Evolutionary conservation across 1,140 invertebrate species (phyloP).

Genomic region (Eciton burchellii): DNA sequence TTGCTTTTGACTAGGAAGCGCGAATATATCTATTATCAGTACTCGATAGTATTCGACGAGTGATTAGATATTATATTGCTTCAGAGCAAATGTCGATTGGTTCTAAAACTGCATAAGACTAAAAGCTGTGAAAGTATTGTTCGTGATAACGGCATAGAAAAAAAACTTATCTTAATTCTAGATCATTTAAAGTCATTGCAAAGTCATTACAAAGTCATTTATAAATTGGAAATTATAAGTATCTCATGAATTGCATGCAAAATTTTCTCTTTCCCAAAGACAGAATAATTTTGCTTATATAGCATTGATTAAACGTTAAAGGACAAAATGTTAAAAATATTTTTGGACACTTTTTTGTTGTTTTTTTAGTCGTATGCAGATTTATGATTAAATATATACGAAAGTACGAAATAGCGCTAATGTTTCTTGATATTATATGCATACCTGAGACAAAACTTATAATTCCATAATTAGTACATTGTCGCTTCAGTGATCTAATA

Average conservation of each 20-base stretch:
- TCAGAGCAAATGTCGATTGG: conserved; percentile 22
- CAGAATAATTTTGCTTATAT: neutral
- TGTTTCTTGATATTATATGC: conserved; percentile 76
- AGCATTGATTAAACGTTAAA: neutral
- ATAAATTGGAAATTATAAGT: no score
- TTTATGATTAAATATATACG: conserved; percentile 54
- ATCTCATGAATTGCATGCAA: no score
- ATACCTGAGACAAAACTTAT: conserved; percentile 58
- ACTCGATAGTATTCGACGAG: conserved; percentile 77
- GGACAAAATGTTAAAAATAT: no score
- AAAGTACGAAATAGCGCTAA: conserved; percentile 67
- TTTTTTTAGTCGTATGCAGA: conserved; percentile 44
- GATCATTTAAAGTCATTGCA: no score
- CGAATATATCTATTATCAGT: conserved; percentile 72
- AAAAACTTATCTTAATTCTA: no score
- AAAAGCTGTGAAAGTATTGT: neutral
- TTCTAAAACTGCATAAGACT: conserved; percentile 39
- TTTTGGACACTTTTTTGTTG: conserved; percentile 16
- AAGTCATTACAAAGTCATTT: no score
- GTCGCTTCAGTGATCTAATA: conserved; percentile 59
- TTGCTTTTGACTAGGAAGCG: conserved; percentile 76
- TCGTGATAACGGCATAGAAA: neutral
- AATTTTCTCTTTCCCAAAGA: neutral
- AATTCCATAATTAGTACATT: conserved; percentile 65
- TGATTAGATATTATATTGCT: conserved; percentile 68